These are phyloP conservation scores for Drosophila lacicola DNA, from an alignment of 2,888 invertebrate genomes.

Conservation along the genomic window DNA sequence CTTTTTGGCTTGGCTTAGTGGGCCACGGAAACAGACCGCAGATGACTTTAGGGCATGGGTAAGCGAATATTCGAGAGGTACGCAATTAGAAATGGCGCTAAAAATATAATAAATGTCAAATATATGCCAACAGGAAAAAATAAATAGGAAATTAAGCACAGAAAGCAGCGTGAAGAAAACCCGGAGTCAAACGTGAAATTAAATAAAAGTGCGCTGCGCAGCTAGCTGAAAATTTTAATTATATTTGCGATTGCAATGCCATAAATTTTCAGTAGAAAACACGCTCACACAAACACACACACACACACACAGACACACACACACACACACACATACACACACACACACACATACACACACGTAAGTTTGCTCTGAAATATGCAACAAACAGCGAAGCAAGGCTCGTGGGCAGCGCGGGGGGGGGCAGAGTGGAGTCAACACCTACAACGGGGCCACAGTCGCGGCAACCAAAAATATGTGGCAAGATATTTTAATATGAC, in stretches of 20 bases:
- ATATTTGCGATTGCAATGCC: slow-evolving; percentile 81
- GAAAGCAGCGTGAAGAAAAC: slow-evolving; percentile 15
- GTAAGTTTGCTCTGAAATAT: slow-evolving; percentile 43
- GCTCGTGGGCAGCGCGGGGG: not conserved
- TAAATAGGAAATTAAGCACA: slow-evolving; percentile 10
- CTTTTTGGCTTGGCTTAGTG: not conserved
- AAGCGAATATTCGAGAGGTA: not conserved
- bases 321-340: slow-evolving; percentile 23
- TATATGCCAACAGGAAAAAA: slow-evolving; percentile 25
- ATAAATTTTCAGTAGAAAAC: slow-evolving; percentile 63
- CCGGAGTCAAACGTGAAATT: slow-evolving; percentile 40
- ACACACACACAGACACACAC: slow-evolving; percentile 24
- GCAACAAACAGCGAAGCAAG: slow-evolving; percentile 34
- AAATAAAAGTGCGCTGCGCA: slow-evolving; percentile 54
- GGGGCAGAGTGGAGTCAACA: slow-evolving; percentile 21
- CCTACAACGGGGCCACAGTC: slow-evolving; percentile 38
- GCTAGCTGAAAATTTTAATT: slow-evolving; percentile 76
- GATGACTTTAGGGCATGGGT: not conserved
- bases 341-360: slow-evolving; percentile 26
- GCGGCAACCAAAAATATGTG: slow-evolving; percentile 70
- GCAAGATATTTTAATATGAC: slow-evolving; percentile 78
- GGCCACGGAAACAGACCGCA: not conserved
- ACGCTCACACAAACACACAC: slow-evolving; percentile 26
- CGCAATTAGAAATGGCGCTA: slow-evolving; percentile 10
- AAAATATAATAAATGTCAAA: slow-evolving; percentile 61